Conservation (phyloP, 2,888 invertebrate genomes). For the Pogonocherus hispidulus region DNA sequence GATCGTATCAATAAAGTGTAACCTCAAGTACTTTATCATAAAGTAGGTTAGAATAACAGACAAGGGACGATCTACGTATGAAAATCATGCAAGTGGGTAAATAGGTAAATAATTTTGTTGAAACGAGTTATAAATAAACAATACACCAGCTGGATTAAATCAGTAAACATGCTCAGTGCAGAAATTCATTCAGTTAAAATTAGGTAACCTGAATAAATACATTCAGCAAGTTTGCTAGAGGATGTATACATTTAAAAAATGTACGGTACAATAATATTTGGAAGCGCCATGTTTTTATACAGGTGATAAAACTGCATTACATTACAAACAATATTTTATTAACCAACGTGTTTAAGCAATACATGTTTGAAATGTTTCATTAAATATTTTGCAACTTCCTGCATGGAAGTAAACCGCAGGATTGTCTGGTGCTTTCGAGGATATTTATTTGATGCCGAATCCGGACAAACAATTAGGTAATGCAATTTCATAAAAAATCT, state of each 20-base stretch:
- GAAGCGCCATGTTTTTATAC: not conserved
- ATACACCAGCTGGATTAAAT: not conserved
- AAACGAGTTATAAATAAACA: not conserved
- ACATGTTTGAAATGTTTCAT: not conserved
- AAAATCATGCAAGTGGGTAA: too few species aligned
- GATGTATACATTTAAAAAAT: not conserved
- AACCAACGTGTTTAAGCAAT: not conserved
- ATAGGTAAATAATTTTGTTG: not conserved
- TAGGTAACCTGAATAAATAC: not conserved
- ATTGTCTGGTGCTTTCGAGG: too few species aligned
- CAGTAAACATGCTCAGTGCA: not conserved
- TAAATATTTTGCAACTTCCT: conserved; percentile 1
- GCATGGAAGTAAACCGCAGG: not conserved
- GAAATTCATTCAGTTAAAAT: not conserved
- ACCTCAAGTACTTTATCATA: not conserved
- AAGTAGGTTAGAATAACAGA: not conserved
- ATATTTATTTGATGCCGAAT: too few species aligned
- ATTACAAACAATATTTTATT: not conserved
- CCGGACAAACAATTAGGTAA: not conserved
- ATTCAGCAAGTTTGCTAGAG: not conserved
- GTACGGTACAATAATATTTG: not conserved
- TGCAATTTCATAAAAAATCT: too few species aligned
- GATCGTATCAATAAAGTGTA: not conserved
- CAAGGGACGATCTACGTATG: too few species aligned
- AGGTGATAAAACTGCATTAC: not conserved